Evolutionary conservation across 2,888 invertebrate species (phyloP).

Genomic region (Matsumyia berberina): DNA sequence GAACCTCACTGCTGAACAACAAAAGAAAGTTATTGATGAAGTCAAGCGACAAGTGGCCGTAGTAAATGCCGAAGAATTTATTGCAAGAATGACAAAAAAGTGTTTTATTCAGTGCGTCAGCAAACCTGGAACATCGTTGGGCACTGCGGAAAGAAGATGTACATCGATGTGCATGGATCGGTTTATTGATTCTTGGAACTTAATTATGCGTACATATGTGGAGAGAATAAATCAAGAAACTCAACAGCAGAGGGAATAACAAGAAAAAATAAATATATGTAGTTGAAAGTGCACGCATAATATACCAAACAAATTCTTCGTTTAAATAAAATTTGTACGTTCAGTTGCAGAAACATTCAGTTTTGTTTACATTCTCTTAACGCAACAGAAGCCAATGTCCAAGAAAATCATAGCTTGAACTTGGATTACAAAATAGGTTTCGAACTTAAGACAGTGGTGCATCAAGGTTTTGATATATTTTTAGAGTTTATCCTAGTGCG

Average conservation of each 20-base stretch:
- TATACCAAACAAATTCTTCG: neutral
- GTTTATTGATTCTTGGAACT: constrained; percentile 97
- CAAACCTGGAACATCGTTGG: constrained; percentile 94
- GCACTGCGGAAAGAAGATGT: constrained; percentile 95
- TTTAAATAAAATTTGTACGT: constrained; percentile 1
- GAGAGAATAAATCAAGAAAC: constrained; percentile 91
- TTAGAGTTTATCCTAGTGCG: no score
- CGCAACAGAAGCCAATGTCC: no score
- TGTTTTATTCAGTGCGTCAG: constrained; percentile 96
- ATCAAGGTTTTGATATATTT: no score
- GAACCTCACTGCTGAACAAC: constrained; percentile 86
- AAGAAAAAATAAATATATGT: neutral
- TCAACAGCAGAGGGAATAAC: neutral
- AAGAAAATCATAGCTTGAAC: no score
- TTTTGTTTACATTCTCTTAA: no score
- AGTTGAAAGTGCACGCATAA: no score
- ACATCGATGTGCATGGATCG: constrained; percentile 98
- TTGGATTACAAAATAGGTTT: no score
- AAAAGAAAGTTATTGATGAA: constrained; percentile 94
- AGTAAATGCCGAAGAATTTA: constrained; percentile 93
- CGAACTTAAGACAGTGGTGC: no score
- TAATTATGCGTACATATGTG: constrained; percentile 94
- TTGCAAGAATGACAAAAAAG: constrained; percentile 96
- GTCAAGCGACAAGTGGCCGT: constrained; percentile 96
- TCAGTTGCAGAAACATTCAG: no score